Base-by-base conservation (phyloP, 2,888 invertebrate genomes). In the Hylaea fasciaria region DNA sequence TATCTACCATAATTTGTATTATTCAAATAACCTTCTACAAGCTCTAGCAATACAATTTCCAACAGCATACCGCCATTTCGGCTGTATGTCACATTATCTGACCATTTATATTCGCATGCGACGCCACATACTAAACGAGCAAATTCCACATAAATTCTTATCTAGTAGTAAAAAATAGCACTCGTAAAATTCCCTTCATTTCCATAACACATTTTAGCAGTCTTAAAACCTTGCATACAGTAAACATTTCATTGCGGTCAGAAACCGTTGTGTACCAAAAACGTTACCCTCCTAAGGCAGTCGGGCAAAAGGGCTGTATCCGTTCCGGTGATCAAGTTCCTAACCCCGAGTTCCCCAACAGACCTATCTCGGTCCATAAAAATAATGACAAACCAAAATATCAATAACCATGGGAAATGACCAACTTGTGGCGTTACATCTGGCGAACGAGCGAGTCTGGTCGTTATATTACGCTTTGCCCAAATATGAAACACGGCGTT, bases 331-430 rank as follows among this genome's bases (percentile, higher is more conserved):
- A 41, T 4, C 35, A 62, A 54, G 46, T 62, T 62, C 57, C 57
- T 62, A 62, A 54, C 56, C 41, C 51, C 50, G 28, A 13, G 32
- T 32, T 32, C 32, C 32, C 32, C 32, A 32, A 32, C 22, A 28
- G 57, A 14, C 45, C 52, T 52, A 63, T 58, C 55, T 32, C 44
- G 51, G 57, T 29, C 43, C 56, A 58, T 63, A 63, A 63, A 63
- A 63, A 56, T 55, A 55, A 63, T 46, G 51, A 56, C 59, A 56
- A 59, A 53, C 56, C 46, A 50, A 64, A 63, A 64, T 64, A 64
- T 59, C 63, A 59, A 64, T 64, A 59, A 46, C 52, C 52, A 46
- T 53, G 52, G 56, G 43, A 57, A 57, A 58, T 58, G 51, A 63
- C 50, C 56, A 62, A 53, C 53, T 62, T 46, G 55, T 48, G 17